Evolutionary conservation across 1,140 invertebrate genomes (phyloP).

Genomic region (Drosophila trapezifrons): DNA sequence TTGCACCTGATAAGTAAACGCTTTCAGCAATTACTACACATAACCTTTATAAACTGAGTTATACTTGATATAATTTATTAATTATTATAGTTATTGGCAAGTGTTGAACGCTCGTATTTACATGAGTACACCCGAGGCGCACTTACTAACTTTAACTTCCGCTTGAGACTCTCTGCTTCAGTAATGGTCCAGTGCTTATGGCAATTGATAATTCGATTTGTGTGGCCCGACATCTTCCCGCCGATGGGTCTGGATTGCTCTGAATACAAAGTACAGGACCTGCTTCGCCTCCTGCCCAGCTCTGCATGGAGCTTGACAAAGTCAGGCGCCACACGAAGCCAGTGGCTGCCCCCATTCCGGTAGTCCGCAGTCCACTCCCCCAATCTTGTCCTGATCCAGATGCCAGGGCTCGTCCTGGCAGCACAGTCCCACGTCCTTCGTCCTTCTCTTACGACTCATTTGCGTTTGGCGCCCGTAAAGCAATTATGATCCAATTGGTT

Average conservation of each 20-base stretch:
- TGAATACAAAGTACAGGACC: conserved; percentile 38
- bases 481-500: conserved; percentile 81
- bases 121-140: not conserved
- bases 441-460: conserved; percentile 72
- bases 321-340: conserved; percentile 4
- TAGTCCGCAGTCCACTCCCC: not conserved
- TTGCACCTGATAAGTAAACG: no score
- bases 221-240: not conserved
- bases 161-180: conserved; percentile 18
- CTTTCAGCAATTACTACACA: no score
- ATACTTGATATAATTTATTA: no score
- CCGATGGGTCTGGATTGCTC: conserved; percentile 5
- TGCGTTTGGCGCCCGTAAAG: conserved; percentile 77
- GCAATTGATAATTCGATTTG: conserved; percentile 46
- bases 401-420: conserved; percentile 4
- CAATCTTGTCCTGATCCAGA: conserved; percentile 39
- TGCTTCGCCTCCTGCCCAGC: not conserved
- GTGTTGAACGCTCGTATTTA: not conserved
- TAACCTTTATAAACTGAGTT: no score
- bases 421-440: not conserved
- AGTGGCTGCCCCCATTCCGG: no score
- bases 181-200: conserved; percentile 21
- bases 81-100: not conserved
- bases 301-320: conserved; percentile 35
- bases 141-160: not conserved